Base-by-base conservation (phyloP, 1,140 invertebrate species). In the Medauroidea extradentata region DNA sequence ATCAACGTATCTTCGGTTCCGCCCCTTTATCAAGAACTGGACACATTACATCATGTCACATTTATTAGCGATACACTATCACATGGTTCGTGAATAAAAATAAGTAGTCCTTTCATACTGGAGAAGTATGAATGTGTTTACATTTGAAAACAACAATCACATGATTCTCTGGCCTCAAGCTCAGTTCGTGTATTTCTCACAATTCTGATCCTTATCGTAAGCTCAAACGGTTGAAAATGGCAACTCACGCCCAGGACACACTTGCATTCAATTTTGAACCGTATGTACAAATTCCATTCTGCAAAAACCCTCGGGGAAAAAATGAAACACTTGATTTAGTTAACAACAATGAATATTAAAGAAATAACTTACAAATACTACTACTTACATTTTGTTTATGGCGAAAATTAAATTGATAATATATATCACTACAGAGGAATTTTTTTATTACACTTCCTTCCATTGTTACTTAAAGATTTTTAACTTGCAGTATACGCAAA, bases 191-290 rank as follows among this genome's bases (percentile, higher is more conserved):
- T 52, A 39, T 24, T 41, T 27, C 42, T n/a, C 39, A 29, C 50
- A 44, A 54, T 54, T 25, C 7, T 62, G 43, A 48, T 13, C 60
- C 60, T 62, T 62, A 62, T 59, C 46, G 60, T 39, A 11, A 48
- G 25, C 27, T 41, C 34, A 62, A 62, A 62, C 48, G 60, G 60
- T 58, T 60, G 34, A 62, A 62, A 62, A 62, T 62, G 60, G 60
- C 60, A 60, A 38, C 44, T 43, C 56, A 50, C 46, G 7, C 5
- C 9, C 11, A 46, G 1, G 49, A 54, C 60, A 60, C 49, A 59
- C 25, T 27, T 53, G 29, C 25, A 16, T 43, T 53, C 39, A 50
- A 60, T 54, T 50, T 54, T 19, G 34, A 9, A 27, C 21, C 4
- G 27, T 4, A 41, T n/a, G 21, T 14, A 41, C 7, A 16, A 13